Evolutionary conservation across 2,888 invertebrate genomes (phyloP).

Genomic region (Omphaloscelis lunosa): DNA sequence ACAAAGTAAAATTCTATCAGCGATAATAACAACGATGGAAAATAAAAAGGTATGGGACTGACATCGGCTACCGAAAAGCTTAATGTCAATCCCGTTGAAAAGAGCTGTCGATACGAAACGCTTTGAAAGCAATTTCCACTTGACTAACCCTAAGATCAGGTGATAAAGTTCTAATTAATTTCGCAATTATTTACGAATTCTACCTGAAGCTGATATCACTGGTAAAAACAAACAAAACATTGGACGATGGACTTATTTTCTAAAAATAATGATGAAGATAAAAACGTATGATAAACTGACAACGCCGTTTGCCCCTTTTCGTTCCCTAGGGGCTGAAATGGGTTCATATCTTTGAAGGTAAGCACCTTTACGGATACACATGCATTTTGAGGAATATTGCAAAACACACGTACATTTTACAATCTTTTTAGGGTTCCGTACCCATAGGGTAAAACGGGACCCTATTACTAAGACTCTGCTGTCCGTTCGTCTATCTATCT

Average conservation of each 20-base stretch:
- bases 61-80: not conserved
- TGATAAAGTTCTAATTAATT: not conserved
- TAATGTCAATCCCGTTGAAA: not conserved
- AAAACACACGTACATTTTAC: constrained; percentile 29
- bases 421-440: no score
- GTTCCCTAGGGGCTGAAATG: constrained; percentile 41
- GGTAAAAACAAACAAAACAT: not conserved
- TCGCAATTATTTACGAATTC: not conserved
- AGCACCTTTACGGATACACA: constrained; percentile 43
- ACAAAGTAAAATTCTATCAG: not conserved
- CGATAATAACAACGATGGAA: not conserved
- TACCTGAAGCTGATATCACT: not conserved
- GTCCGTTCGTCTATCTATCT: no score
- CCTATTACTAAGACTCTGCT: no score
- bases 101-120: not conserved
- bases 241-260: constrained; percentile 12
- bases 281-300: constrained; percentile 54
- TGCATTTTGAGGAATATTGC: constrained; percentile 52
- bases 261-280: constrained; percentile 57
- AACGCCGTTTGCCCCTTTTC: constrained; percentile 43
- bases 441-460: no score
- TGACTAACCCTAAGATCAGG: not conserved
- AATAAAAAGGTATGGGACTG: not conserved
- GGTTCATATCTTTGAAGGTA: constrained; percentile 58
- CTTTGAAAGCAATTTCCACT: not conserved